Evolutionary conservation across 64 coral and sea anemone genomes (phyloP).

Genomic region (Orbicella faveolata): DNA sequence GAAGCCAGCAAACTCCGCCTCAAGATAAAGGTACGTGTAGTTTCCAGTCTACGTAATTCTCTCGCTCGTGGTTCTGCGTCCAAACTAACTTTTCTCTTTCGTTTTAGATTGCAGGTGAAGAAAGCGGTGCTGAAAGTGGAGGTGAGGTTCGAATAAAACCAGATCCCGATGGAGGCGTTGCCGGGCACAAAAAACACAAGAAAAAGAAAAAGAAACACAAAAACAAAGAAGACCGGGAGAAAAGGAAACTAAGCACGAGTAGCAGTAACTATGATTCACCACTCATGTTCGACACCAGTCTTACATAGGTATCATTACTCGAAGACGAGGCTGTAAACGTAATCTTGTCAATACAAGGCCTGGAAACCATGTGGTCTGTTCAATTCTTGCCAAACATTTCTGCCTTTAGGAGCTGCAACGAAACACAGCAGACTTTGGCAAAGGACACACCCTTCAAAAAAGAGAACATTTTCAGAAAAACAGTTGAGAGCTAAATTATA

Average conservation of each 20-base stretch:
- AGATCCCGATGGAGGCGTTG: slow-evolving; percentile 19
- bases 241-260: slow-evolving; percentile 89
- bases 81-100: background rate
- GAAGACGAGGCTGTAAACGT: background rate
- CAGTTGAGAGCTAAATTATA: no score
- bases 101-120: slow-evolving; percentile 78
- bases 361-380: no score
- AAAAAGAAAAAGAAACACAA: slow-evolving; percentile 99
- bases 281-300: slow-evolving; percentile 68
- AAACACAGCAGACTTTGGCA: no score
- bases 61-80: no score
- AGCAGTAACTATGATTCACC: slow-evolving; percentile 95
- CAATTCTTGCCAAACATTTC: no score
- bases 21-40: slow-evolving; percentile 83
- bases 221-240: slow-evolving; percentile 84
- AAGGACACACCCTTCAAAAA: no score
- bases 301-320: background rate
- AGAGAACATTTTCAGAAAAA: no score
- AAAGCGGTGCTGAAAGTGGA: slow-evolving; percentile 72
- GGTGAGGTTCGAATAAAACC: slow-evolving; percentile 54
- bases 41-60: no score
- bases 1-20: slow-evolving; percentile 86
- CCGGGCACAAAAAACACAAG: slow-evolving; percentile 79
- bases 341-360: no score
- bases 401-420: no score